These are phyloP conservation scores for Thereva nobilitata DNA, from an alignment of 2,888 invertebrate species.

Conservation along the genomic window DNA sequence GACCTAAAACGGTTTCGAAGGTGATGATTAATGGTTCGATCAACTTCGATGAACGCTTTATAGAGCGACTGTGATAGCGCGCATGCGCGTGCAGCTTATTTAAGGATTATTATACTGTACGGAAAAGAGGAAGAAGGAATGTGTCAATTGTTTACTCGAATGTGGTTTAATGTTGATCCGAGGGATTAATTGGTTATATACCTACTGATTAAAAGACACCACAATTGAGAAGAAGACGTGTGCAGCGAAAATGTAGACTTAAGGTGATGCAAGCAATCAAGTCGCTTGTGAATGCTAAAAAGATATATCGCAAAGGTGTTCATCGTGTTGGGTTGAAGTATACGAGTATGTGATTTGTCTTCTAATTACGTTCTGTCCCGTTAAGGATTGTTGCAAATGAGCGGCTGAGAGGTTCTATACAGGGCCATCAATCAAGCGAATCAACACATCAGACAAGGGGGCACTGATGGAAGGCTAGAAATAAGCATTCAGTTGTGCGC, in stretches of 20 bases:
- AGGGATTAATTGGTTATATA: too few relatives aligned
- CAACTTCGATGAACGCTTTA: too few relatives aligned
- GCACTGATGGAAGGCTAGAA: constrained; percentile 2
- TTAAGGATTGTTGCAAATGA: constrained; percentile 24
- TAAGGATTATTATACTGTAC: constrained; percentile 3
- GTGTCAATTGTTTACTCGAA: too few relatives aligned
- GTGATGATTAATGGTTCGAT: constrained; percentile 10
- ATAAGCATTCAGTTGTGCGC: too few relatives aligned
- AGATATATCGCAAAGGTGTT: background rate
- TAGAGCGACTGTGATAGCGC: background rate
- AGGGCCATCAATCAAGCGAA: constrained; percentile 30
- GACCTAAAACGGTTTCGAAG: constrained; percentile 12
- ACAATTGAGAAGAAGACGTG: too few relatives aligned
- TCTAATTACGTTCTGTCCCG: constrained; percentile 31
- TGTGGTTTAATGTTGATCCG: too few relatives aligned
- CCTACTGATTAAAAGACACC: too few relatives aligned
- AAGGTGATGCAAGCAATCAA: too few relatives aligned
- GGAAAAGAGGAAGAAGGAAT: background rate
- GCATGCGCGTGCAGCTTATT: constrained; percentile 24
- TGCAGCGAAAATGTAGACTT: too few relatives aligned
- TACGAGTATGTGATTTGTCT: constrained; percentile 22
- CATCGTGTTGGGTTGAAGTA: constrained; percentile 2
- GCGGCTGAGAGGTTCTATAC: background rate
- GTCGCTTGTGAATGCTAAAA: too few relatives aligned
- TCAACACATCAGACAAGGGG: constrained; percentile 8